Evolutionary conservation across 2,888 invertebrate species (phyloP).

Genomic region (Microchrysa polita): DNA sequence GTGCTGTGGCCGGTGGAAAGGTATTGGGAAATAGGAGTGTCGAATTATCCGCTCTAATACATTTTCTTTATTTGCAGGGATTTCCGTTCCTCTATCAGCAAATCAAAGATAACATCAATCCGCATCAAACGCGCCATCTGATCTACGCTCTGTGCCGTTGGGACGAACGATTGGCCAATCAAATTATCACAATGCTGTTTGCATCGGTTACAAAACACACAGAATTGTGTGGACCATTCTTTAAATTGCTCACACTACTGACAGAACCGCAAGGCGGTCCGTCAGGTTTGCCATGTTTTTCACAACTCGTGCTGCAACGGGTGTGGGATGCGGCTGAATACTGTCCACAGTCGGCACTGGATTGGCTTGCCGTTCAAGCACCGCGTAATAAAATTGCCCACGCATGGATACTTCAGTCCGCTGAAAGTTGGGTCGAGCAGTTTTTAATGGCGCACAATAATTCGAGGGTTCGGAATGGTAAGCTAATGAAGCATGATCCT

Average conservation of each 20-base stretch:
- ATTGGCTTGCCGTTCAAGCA: slow-evolving; percentile 88
- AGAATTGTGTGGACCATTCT: slow-evolving; percentile 90
- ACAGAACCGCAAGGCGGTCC: slow-evolving; percentile 83
- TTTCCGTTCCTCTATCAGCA: slow-evolving; percentile 95
- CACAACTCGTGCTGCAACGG: slow-evolving; percentile 84
- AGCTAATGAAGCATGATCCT: slow-evolving; percentile 53
- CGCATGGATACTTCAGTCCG: slow-evolving; percentile 90
- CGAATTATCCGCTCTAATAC: slow-evolving; percentile 17
- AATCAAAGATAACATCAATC: slow-evolving; percentile 91
- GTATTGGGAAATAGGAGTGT: slow-evolving; percentile 61
- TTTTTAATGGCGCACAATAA: slow-evolving; percentile 87
- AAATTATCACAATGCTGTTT: slow-evolving; percentile 90
- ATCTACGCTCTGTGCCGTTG: slow-evolving; percentile 91
- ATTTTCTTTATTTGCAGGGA: slow-evolving; percentile 68
- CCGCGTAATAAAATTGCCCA: slow-evolving; percentile 91
- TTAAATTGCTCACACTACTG: slow-evolving; percentile 87
- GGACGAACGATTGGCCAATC: slow-evolving; percentile 88
- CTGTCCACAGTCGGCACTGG: slow-evolving; percentile 90
- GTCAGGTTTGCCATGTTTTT: slow-evolving; percentile 88
- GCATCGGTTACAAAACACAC: slow-evolving; percentile 90
- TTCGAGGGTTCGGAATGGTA: slow-evolving; percentile 84
- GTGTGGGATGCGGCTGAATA: slow-evolving; percentile 92
- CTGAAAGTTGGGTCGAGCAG: slow-evolving; percentile 91
- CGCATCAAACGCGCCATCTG: slow-evolving; percentile 89
- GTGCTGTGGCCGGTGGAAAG: slow-evolving; percentile 87